A percentile compares a stretch with the other conserved stretches of the same genome.
Evolutionary conservation across 1,140 invertebrate genomes (phyloP).

Genomic region (honey bee (Apis mellifera)): DNA sequence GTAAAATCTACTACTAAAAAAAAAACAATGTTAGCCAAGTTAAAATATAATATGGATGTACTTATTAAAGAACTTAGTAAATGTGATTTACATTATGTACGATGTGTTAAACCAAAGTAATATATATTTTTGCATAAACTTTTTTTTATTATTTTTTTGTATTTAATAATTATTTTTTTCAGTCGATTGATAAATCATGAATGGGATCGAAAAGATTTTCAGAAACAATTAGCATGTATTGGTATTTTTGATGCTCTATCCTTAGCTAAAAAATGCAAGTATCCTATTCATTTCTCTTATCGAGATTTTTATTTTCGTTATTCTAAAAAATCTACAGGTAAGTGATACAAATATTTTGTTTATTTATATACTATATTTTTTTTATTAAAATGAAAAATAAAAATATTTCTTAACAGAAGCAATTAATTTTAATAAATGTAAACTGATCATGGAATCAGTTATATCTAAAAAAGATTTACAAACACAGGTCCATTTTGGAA

Average conservation of each 20-base stretch:
- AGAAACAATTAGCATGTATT: conserved; percentile 64
- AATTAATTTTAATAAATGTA: neutral
- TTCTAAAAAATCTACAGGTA: conserved; percentile 11
- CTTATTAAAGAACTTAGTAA: conserved; percentile 68
- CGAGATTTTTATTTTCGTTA: conserved; percentile 64
- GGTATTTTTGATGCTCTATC: conserved; percentile 68
- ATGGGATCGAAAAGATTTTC: conserved; percentile 59
- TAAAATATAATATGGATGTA: conserved; percentile 66
- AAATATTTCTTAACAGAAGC: conserved; percentile 3
- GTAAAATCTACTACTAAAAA: conserved; percentile 61
- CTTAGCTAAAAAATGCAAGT: conserved; percentile 68
- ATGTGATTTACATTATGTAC: conserved; percentile 71
- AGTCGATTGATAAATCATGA: conserved; percentile 16
- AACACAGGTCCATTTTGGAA: conserved; percentile 36
- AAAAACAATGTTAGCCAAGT: conserved; percentile 68
- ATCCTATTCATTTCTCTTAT: conserved; percentile 62
- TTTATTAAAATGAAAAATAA: neutral
- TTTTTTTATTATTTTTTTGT: neutral
- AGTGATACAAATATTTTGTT: neutral
- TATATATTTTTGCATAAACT: neutral
- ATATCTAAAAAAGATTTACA: neutral
- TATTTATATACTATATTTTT: neutral
- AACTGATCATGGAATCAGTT: conserved; percentile 17
- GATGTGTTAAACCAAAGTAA: conserved; percentile 71
- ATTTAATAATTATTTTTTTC: neutral